These are phyloP conservation scores for Bursaphelenchus mucronatus DNA, from an alignment of 1,140 invertebrate species.

Conservation along the genomic window DNA sequence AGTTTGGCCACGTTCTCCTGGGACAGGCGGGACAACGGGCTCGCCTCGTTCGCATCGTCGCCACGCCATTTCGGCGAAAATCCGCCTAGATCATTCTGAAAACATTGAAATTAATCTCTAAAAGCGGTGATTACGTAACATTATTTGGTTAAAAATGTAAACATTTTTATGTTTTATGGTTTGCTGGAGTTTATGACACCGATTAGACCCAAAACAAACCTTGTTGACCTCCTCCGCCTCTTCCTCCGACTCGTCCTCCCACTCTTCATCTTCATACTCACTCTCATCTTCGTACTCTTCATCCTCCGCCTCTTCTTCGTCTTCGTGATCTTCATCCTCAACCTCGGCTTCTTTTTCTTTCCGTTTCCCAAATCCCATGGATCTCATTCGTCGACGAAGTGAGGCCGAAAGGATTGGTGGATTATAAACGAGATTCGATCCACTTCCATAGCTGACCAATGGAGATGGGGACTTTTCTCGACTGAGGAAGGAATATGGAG, in stretches of 20 bases:
- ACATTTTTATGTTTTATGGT: background rate
- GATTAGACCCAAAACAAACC: background rate
- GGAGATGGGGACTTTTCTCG: no score
- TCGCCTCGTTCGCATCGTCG: conserved; percentile 13
- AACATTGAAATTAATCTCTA: conserved; percentile 5
- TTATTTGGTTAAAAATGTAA: background rate
- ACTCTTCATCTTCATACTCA: background rate
- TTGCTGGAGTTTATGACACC: conserved; percentile 1
- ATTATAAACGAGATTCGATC: conserved; percentile 6
- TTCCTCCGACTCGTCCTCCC: conserved; percentile 26
- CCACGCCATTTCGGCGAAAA: conserved; percentile 20
- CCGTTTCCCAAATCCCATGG: conserved; percentile 5
- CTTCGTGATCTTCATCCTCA: conserved; percentile 26
- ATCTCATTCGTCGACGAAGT: conserved; percentile 4
- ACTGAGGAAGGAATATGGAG: background rate
- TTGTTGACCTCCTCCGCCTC: conserved; percentile 28
- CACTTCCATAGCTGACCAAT: no score
- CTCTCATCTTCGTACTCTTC: conserved; percentile 9
- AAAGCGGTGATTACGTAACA: conserved; percentile 3
- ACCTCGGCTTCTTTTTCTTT: conserved; percentile 28
- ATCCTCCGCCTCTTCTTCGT: conserved; percentile 22
- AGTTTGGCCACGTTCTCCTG: conserved; percentile 1
- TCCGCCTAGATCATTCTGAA: conserved; percentile 10
- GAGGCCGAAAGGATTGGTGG: conserved; percentile 5
- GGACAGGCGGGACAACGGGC: conserved; percentile 14